A percentile compares a stretch with the other conserved stretches of the same genome.
Conservation (phyloP, 1,140 invertebrate genomes). For the Diachasmimorpha longicaudata region DNA sequence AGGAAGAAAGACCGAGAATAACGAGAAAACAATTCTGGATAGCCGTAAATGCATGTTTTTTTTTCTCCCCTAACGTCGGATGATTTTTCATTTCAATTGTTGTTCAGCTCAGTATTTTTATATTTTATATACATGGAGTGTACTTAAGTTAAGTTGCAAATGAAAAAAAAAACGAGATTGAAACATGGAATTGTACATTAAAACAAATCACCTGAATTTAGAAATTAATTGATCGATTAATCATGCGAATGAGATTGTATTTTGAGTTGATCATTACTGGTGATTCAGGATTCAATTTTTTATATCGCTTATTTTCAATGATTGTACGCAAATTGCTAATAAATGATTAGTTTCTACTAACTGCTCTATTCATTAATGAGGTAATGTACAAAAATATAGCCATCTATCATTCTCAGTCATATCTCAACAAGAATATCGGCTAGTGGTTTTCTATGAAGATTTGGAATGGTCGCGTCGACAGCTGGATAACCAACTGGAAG, state of each 20-base stretch:
- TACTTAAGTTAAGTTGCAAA: slow-evolving; percentile 59
- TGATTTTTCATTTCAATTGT: slow-evolving; percentile 27
- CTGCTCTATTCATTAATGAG: background rate
- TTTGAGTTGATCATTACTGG: slow-evolving; percentile 26
- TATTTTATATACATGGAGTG: slow-evolving; percentile 59
- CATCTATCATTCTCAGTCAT: slow-evolving; percentile 34
- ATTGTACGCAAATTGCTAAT: slow-evolving; percentile 53
- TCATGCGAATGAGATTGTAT: slow-evolving; percentile 25
- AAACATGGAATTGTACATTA: slow-evolving; percentile 39
- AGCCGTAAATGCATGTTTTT: background rate
- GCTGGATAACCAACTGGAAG: slow-evolving; percentile 86
- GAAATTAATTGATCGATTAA: background rate
- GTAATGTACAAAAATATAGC: background rate
- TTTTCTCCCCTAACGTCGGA: background rate
- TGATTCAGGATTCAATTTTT: slow-evolving; percentile 40
- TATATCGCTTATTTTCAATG: slow-evolving; percentile 56
- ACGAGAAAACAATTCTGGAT: slow-evolving; percentile 16
- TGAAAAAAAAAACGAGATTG: slow-evolving; percentile 29
- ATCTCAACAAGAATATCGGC: slow-evolving; percentile 74
- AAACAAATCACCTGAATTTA: slow-evolving; percentile 25
- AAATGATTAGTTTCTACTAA: slow-evolving; percentile 53
- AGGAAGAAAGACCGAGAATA: slow-evolving; percentile 8
- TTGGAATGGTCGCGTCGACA: slow-evolving; percentile 77
- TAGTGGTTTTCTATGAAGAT: slow-evolving; percentile 75
- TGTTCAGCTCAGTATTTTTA: slow-evolving; percentile 61